These are phyloP conservation scores for Prionace glauca DNA, from an alignment of 2,797 vertebrate species.

Conservation along the genomic window DNA sequence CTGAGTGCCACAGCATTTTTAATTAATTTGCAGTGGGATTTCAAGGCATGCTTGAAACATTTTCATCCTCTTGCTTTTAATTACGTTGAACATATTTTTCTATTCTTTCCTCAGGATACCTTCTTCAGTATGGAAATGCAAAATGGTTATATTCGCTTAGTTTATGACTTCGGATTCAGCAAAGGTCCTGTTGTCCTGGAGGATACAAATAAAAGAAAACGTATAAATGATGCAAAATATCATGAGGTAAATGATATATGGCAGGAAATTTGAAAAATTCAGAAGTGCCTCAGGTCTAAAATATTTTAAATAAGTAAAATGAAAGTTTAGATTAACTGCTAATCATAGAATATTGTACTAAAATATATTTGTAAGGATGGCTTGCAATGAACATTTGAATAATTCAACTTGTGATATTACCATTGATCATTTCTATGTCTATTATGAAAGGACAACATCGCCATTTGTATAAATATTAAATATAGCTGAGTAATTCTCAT, in stretches of 20 bases:
- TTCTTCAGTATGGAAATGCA: conserved; percentile 88
- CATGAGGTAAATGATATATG: conserved; percentile 72
- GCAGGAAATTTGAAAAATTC: background rate
- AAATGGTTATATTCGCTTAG: conserved; percentile 77
- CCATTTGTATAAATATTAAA: no score
- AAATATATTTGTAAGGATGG: background rate
- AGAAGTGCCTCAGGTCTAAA: background rate
- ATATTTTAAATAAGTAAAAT: background rate
- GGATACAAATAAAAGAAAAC: conserved; percentile 71
- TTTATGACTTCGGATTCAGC: conserved; percentile 86
- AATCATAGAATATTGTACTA: background rate
- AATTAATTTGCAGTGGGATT: background rate
- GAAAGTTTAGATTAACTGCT: background rate
- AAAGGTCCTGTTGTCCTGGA: conserved; percentile 71
- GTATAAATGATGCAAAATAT: conserved; percentile 88
- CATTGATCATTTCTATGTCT: no score
- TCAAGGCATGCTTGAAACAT: background rate
- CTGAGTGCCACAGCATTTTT: background rate
- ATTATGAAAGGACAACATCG: no score
- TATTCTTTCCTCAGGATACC: conserved; percentile 64
- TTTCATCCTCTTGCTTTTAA: background rate
- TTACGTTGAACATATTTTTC: background rate
- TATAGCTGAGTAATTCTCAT: no score
- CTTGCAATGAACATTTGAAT: background rate
- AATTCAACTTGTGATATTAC: no score